These are phyloP conservation scores for Chrysochloris asiatica DNA, from an alignment of 2,113 vertebrate species.

Conservation along the genomic window DNA sequence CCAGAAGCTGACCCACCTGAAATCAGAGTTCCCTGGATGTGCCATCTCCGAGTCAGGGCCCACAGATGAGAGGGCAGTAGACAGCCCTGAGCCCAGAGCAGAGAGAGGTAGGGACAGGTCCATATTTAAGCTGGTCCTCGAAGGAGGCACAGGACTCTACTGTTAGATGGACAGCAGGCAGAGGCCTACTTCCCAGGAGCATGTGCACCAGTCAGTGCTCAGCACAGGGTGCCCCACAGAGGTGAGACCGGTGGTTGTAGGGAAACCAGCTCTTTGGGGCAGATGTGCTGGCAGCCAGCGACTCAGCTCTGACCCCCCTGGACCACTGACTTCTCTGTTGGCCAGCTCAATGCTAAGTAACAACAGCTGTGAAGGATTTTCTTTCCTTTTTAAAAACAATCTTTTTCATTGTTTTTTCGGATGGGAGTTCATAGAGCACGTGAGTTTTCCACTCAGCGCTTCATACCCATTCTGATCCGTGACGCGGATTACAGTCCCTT, in stretches of 20 bases:
- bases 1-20: not conserved
- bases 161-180: too few species aligned
- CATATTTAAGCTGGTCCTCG: not conserved
- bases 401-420: too few species aligned
- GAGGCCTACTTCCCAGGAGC: too few species aligned
- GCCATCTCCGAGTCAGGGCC: not conserved
- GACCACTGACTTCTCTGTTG: not conserved
- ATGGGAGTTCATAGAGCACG: too few species aligned
- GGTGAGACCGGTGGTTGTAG: not conserved
- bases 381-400: too few species aligned
- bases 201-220: too few species aligned
- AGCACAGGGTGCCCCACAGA: too few species aligned
- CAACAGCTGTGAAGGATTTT: too few species aligned
- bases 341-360: not conserved
- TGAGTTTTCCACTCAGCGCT: too few species aligned
- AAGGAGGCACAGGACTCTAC: not conserved
- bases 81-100: not conserved
- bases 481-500: too few species aligned
- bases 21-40: fast-evolving
- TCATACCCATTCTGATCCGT: too few species aligned
- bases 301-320: not conserved
- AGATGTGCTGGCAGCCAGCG: not conserved
- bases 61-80: not conserved
- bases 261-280: not conserved
- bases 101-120: too few species aligned